These are phyloP conservation scores for Tichodroma muraria DNA, from an alignment of 2,113 vertebrate species.

Conservation along the genomic window DNA sequence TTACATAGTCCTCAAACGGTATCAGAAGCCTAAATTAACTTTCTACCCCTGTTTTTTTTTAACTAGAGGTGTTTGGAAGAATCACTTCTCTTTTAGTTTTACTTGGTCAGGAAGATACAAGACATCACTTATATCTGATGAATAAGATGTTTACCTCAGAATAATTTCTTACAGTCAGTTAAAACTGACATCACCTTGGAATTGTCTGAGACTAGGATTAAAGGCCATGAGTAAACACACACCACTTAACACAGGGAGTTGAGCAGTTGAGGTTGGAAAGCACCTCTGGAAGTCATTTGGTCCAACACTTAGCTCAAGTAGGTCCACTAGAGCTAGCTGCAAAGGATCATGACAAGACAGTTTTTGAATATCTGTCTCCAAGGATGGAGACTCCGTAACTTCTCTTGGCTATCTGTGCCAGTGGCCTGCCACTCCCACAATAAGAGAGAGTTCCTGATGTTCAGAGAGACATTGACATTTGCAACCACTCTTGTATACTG, in stretches of 20 bases:
- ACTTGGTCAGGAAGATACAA: not conserved
- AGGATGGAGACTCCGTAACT: not conserved
- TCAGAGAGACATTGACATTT: not conserved
- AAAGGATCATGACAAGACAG: not conserved
- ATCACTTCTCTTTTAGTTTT: not conserved
- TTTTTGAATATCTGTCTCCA: not conserved
- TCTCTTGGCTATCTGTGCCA: not conserved
- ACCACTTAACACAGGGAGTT: not conserved
- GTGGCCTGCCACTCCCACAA: not conserved
- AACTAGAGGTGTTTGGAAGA: not conserved
- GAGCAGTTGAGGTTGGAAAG: not conserved
- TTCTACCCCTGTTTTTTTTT: not conserved
- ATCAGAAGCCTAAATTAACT: not conserved
- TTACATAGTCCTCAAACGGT: not conserved
- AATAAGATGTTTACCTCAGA: not conserved
- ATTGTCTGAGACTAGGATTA: not conserved
- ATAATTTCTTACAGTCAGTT: not conserved
- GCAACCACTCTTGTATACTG: not conserved
- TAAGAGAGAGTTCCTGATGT: not conserved
- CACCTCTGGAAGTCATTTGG: not conserved
- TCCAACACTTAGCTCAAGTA: not conserved
- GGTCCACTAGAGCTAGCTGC: not conserved
- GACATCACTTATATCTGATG: not conserved
- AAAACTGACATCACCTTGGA: not conserved
- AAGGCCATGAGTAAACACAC: not conserved